These are phyloP conservation scores for Elmis aenea DNA, from an alignment of 2,888 invertebrate species.

Conservation along the genomic window DNA sequence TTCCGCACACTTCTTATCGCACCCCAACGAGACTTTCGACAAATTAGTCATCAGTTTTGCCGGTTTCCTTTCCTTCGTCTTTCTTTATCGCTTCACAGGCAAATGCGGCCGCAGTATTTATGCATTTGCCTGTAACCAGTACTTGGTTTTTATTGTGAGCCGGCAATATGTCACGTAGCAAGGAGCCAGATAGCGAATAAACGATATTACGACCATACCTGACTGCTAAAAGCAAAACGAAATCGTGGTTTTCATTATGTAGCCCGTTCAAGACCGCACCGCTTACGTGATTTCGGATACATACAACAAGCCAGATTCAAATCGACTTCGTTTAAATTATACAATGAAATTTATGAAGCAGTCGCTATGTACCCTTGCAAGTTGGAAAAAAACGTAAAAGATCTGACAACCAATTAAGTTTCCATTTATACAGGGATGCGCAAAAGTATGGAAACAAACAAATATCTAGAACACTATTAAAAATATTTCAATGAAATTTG, in stretches of 20 bases:
- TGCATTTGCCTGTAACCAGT: slow-evolving; percentile 28
- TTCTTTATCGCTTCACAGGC: slow-evolving; percentile 33
- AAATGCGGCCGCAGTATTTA: slow-evolving; percentile 34
- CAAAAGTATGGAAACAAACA: too few species aligned
- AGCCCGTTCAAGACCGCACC: too few species aligned
- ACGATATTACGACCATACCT: slow-evolving; percentile 37
- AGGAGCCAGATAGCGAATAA: slow-evolving; percentile 37
- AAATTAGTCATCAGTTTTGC: slow-evolving; percentile 45
- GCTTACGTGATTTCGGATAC: too few species aligned
- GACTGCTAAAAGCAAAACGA: slow-evolving; percentile 32
- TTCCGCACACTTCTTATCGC: slow-evolving; percentile 33
- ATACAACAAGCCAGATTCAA: too few species aligned
- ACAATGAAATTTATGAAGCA: too few species aligned
- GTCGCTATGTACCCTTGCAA: too few species aligned
- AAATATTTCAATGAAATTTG: too few species aligned
- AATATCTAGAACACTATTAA: too few species aligned
- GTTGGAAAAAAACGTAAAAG: too few species aligned
- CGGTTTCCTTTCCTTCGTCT: slow-evolving; percentile 34
- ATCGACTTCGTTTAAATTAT: too few species aligned
- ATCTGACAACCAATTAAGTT: too few species aligned
- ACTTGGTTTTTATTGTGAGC: slow-evolving; percentile 34
- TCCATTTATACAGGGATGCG: too few species aligned
- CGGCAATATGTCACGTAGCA: slow-evolving; percentile 43
- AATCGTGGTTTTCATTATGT: slow-evolving; percentile 22
- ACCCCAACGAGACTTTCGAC: slow-evolving; percentile 39